These are phyloP conservation scores for Clivina fossor DNA, from an alignment of 2,888 invertebrate species.

Conservation along the genomic window DNA sequence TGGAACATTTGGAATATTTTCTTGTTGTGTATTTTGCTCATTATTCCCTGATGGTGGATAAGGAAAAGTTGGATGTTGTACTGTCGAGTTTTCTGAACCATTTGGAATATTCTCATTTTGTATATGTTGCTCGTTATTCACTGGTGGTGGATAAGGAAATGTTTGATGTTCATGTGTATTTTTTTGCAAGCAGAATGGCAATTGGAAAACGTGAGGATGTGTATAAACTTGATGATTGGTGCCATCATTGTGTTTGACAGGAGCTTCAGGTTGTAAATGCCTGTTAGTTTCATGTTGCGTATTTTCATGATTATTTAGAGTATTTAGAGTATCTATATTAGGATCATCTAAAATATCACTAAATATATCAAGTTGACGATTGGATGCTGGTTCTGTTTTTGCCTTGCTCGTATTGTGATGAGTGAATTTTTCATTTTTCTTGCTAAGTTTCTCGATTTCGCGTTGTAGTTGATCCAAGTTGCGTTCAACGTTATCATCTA, in stretches of 20 bases:
- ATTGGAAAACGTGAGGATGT: slow-evolving; percentile 1
- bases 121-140: too few relatives aligned
- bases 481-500: slow-evolving; percentile 7
- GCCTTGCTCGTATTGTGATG: slow-evolving; percentile 4
- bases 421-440: slow-evolving; percentile 1
- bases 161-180: not conserved
- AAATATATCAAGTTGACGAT: slow-evolving; percentile 15
- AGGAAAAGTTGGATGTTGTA: too few relatives aligned
- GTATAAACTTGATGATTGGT: too few relatives aligned
- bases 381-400: not conserved
- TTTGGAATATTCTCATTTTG: too few relatives aligned
- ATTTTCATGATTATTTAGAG: too few relatives aligned
- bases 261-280: too few relatives aligned
- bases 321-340: not conserved
- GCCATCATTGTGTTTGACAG: too few relatives aligned
- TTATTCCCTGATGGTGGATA: too few relatives aligned
- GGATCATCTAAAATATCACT: slow-evolving; percentile 4
- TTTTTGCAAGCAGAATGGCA: slow-evolving; percentile 14
- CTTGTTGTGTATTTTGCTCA: too few relatives aligned
- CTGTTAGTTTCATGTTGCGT: too few relatives aligned
- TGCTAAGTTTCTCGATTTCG: slow-evolving; percentile 23
- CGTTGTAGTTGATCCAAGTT: slow-evolving; percentile 19
- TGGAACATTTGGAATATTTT: too few relatives aligned
- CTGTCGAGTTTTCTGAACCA: too few relatives aligned
- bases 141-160: not conserved